These are phyloP conservation scores for Melanotaenia nigrans DNA, from an alignment of 2,797 vertebrate genomes.

Conservation along the genomic window DNA sequence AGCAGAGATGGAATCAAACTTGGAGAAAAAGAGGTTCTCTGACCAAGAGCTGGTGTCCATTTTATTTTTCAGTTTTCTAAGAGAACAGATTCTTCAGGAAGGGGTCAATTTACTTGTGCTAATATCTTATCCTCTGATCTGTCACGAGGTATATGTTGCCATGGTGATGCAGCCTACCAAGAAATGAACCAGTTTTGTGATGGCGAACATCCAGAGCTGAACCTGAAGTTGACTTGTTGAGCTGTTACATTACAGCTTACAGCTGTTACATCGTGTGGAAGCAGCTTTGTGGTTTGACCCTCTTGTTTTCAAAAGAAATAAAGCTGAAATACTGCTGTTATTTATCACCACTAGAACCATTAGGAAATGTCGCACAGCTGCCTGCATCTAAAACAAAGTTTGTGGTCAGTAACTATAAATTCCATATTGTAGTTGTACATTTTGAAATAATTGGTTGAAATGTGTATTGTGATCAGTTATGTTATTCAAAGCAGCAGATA, in stretches of 20 bases:
- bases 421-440: not conserved
- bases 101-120: too few species aligned
- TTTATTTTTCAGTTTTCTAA: too few species aligned
- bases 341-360: not conserved
- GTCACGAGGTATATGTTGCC: too few species aligned
- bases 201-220: too few species aligned
- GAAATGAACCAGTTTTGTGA: too few species aligned
- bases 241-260: not conserved
- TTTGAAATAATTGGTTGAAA: not conserved
- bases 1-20: too few species aligned
- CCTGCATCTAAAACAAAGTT: not conserved
- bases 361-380: not conserved
- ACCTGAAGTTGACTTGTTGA: too few species aligned
- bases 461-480: not conserved
- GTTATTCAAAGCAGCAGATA: not conserved
- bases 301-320: not conserved
- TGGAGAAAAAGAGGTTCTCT: too few species aligned
- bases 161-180: too few species aligned
- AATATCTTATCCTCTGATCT: too few species aligned
- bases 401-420: not conserved
- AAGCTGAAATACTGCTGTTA: not conserved
- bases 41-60: too few species aligned
- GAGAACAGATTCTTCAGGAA: too few species aligned
- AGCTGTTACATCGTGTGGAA: not conserved
- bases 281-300: not conserved